phyloP scores from a whole-genome alignment of 2,797 vertebrate species.

The Thamnophis elegans region DNA sequence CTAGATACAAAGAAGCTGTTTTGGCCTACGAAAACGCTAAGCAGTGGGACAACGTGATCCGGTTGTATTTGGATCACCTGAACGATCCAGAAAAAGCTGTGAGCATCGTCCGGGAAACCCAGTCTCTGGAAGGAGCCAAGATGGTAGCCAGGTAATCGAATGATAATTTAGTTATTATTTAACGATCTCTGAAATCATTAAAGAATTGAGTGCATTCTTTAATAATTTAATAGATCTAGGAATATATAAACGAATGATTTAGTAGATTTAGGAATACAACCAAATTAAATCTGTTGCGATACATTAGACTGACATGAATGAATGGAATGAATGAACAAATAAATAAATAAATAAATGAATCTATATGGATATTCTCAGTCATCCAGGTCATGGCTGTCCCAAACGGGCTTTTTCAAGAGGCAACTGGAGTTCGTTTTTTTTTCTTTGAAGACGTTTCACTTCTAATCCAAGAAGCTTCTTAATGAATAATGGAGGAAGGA shows the following conservation, averaged over 20 bases:
- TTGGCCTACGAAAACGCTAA: conserved; percentile 90
- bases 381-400: too few species aligned
- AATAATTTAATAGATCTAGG: background rate
- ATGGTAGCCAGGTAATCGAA: conserved; percentile 91
- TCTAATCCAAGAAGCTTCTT: too few species aligned
- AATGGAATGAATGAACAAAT: background rate
- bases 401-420: too few species aligned
- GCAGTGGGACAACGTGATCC: conserved; percentile 92
- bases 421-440: too few species aligned
- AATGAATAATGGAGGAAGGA: too few species aligned
- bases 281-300: background rate
- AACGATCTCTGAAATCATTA: background rate
- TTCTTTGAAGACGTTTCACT: too few species aligned
- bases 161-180: background rate
- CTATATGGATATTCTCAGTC: too few species aligned
- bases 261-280: background rate
- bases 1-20: conserved; percentile 89
- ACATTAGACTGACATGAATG: background rate
- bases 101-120: conserved; percentile 87
- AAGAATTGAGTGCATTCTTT: background rate
- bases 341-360: too few species aligned
- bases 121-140: conserved; percentile 95
- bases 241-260: background rate
- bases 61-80: conserved; percentile 91
- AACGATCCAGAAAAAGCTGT: conserved; percentile 94